phyloP scores from a whole-genome alignment of 1,140 invertebrate species.

The Ruditapes philippinarum region DNA sequence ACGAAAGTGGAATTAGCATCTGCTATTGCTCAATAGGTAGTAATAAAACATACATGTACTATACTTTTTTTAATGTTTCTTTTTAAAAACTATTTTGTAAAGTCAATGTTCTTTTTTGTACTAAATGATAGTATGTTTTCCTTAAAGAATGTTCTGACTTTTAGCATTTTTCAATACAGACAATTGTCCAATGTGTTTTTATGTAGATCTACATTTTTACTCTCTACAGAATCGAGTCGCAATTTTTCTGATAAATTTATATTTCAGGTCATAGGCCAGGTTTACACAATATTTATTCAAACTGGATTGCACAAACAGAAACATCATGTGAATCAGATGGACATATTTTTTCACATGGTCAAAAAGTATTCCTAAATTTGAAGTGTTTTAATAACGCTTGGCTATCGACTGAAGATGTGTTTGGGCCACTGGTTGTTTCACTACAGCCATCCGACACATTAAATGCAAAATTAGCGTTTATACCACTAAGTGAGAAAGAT shows the following conservation, averaged over 20 bases:
- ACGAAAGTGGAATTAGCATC: constrained; percentile 48
- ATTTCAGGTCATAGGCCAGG: neutral
- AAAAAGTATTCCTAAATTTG: neutral
- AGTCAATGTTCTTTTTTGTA: neutral
- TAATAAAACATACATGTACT: neutral
- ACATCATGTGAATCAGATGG: neutral
- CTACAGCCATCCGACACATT: neutral
- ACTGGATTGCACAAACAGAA: neutral
- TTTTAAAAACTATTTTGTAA: too few relatives aligned
- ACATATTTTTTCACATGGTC: neutral
- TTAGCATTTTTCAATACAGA: neutral
- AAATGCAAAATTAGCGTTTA: neutral
- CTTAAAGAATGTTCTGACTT: neutral
- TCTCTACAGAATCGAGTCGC: too few relatives aligned
- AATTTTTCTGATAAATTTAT: too few relatives aligned
- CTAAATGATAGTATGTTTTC: neutral
- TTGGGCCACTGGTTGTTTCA: neutral
- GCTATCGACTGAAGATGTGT: neutral
- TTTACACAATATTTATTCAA: neutral
- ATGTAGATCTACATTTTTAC: too few relatives aligned
- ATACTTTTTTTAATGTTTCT: neutral
- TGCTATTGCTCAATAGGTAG: constrained; percentile 53
- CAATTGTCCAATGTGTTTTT: too few relatives aligned
- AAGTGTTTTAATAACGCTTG: neutral
- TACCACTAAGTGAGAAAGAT: neutral